Percentiles rank a stretch among this genome's conserved stretches.
Evolutionary conservation across 2,113 vertebrate genomes (phyloP).

Genomic region (Gobius niger): DNA sequence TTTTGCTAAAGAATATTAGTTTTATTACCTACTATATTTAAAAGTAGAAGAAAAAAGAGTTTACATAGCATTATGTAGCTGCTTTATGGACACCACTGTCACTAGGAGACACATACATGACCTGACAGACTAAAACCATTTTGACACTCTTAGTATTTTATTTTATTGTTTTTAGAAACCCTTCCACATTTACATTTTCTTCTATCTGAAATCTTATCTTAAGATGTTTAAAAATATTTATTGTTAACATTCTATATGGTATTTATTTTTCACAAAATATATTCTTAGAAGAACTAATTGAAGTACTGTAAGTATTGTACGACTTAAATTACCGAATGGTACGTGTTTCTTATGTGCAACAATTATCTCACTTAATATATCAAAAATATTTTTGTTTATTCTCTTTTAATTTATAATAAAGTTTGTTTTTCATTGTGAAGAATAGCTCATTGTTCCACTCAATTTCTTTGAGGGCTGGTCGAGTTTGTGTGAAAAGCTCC

Average conservation of each 20-base stretch:
- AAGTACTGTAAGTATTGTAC: constrained; percentile 23
- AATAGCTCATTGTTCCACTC: constrained; percentile 1
- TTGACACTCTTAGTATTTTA: background rate
- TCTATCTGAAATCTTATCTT: background rate
- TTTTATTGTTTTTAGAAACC: no score
- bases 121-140: background rate
- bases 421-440: background rate
- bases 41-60: background rate
- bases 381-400: background rate
- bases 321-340: no score
- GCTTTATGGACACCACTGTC: background rate
- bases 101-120: background rate
- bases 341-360: constrained; percentile 10
- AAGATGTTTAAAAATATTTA: constrained; percentile 32
- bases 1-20: background rate
- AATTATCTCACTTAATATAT: constrained; percentile 13
- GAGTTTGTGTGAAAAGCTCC: background rate
- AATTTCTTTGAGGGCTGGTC: background rate
- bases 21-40: background rate
- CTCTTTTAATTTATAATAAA: constrained; percentile 8
- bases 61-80: background rate
- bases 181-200: no score
- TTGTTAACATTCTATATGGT: constrained; percentile 35
- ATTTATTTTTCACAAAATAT: constrained; percentile 37
- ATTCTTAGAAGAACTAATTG: constrained; percentile 11